A percentile compares a stretch with the other conserved stretches of the same genome.
These are phyloP conservation scores for Agrenia bidenticulata DNA, from an alignment of 2,888 invertebrate species.

Conservation along the genomic window DNA sequence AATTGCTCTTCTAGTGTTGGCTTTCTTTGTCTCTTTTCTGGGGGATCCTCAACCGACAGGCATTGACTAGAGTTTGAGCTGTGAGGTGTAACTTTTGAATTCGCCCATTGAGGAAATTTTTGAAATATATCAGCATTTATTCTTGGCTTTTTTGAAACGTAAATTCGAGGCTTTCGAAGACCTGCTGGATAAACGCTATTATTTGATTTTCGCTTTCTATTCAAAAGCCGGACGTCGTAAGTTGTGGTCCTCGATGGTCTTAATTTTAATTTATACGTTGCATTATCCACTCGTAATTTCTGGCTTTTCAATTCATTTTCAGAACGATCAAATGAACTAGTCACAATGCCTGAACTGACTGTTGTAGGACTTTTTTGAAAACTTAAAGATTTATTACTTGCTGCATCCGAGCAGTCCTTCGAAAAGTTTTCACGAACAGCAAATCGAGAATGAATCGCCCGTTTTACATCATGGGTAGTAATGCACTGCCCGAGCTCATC, in stretches of 20 bases:
- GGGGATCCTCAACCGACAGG: too few relatives aligned
- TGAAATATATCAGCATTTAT: conserved; percentile 22
- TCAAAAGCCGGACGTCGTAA: conserved; percentile 15
- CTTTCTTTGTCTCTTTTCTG: background rate
- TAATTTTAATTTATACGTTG: background rate
- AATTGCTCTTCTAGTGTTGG: background rate
- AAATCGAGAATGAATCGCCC: conserved; percentile 39
- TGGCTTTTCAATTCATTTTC: conserved; percentile 3
- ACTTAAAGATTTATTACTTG: background rate
- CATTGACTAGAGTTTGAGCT: background rate
- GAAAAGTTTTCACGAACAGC: conserved; percentile 15
- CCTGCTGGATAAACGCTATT: background rate
- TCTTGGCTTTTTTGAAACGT: conserved; percentile 13
- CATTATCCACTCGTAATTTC: conserved; percentile 11
- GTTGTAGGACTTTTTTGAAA: background rate
- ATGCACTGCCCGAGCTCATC: background rate
- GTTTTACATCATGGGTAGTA: conserved; percentile 34
- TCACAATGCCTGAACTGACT: background rate
- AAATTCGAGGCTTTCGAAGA: background rate
- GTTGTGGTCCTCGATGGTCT: background rate
- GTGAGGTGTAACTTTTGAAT: background rate
- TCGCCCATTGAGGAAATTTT: conserved; percentile 27
- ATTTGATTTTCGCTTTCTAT: conserved; percentile 16
- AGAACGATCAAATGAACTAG: background rate
- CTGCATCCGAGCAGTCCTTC: background rate